Conservation (phyloP, 2,888 invertebrate genomes). For the Drosophila neutralis region DNA sequence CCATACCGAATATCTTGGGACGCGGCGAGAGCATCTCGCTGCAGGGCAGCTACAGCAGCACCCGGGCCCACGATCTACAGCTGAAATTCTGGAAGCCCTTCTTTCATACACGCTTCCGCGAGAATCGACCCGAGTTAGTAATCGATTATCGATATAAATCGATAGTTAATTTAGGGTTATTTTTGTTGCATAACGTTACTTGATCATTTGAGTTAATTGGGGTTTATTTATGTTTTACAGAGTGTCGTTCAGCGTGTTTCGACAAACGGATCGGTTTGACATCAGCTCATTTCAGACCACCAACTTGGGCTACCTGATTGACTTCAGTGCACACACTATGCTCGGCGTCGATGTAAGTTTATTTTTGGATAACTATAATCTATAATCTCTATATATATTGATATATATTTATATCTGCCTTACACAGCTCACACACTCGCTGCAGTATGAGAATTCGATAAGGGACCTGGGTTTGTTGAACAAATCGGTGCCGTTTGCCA, state of each 20-base stretch:
- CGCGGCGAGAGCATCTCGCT: constrained; percentile 93
- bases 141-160: neutral
- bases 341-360: constrained; percentile 85
- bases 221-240: constrained; percentile 84
- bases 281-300: constrained; percentile 90
- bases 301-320: constrained; percentile 91
- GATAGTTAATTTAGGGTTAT: neutral
- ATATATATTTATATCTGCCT: neutral
- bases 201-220: neutral
- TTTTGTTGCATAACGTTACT: neutral
- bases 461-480: constrained; percentile 91
- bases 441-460: constrained; percentile 95
- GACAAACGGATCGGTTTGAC: constrained; percentile 85
- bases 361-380: neutral
- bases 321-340: constrained; percentile 88
- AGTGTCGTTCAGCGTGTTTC: constrained; percentile 90
- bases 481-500: constrained; percentile 91
- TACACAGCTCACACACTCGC: constrained; percentile 90
- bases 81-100: constrained; percentile 93
- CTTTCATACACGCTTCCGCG: constrained; percentile 87
- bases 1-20: constrained; percentile 93
- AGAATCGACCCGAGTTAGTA: constrained; percentile 88
- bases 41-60: constrained; percentile 94
- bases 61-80: constrained; percentile 92
- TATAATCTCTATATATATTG: neutral